These are phyloP conservation scores for Saturnia pavonia DNA, from an alignment of 2,888 invertebrate species.

Conservation along the genomic window DNA sequence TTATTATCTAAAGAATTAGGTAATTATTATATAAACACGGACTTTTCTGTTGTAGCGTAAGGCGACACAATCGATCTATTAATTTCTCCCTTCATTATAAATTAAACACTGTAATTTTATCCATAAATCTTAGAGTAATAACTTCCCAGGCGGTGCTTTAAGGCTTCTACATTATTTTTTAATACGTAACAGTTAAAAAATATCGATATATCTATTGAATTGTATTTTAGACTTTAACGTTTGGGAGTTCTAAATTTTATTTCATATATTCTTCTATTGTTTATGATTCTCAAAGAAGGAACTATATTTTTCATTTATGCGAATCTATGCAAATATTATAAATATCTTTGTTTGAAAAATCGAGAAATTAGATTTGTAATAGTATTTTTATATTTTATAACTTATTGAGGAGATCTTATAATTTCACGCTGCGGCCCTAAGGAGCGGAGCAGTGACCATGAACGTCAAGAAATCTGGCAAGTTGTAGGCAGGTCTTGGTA, in stretches of 20 bases:
- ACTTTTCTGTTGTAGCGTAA: conserved; percentile 59
- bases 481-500: too few relatives aligned
- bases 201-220: neutral
- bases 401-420: too few relatives aligned
- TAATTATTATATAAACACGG: conserved; percentile 19
- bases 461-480: too few relatives aligned
- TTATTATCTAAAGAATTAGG: neutral
- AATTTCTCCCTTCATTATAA: conserved; percentile 56
- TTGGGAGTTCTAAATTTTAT: too few relatives aligned
- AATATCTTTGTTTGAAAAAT: too few relatives aligned
- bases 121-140: conserved; percentile 28
- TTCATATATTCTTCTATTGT: neutral
- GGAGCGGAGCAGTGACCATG: too few relatives aligned
- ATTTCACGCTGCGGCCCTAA: too few relatives aligned
- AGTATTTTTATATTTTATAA: too few relatives aligned
- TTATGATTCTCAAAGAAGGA: neutral
- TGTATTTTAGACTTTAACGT: too few relatives aligned
- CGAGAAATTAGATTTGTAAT: too few relatives aligned
- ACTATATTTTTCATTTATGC: neutral
- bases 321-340: too few relatives aligned
- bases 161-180: conserved; percentile 38
- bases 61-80: conserved; percentile 56
- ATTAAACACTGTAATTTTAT: conserved; percentile 47
- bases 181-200: neutral
- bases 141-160: conserved; percentile 25